Evolutionary conservation across 2,888 invertebrate species (phyloP), one percentile per base, ranked within the genome.

Genomic region (Drosophila nr. perissopoda): DNA sequence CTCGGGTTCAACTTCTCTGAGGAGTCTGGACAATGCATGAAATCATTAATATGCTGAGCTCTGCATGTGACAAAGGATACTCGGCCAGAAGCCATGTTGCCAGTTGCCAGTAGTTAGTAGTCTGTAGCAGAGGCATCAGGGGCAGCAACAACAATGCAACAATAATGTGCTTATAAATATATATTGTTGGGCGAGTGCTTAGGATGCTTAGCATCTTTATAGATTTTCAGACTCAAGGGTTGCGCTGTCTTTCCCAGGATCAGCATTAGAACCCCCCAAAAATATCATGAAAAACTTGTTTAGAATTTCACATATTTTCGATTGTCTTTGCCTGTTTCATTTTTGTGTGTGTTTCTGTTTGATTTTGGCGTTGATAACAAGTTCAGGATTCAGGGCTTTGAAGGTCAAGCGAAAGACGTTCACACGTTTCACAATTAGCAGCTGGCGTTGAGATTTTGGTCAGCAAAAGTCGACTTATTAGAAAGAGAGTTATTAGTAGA

Each of bases 11-110:
- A 70, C 56, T 70, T 33, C 66, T 49, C 38, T 51, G 53, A 65
- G 77, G 33, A 63, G 70, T 66, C 67, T 68, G 75, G 62, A 65
- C 75, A 70, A 64, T 67, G 61, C 61, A 67, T 16, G 63, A 67
- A 85, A 72, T 88, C 90, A 87, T 87, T 87, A 87, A 87, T 89
- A 88, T 88, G 87, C 90, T 85, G 88, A 89, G 89, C 81, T 85
- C 73, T 85, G 90, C 83, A 83, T 83, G 83, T 87, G 90, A 90
- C 86, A 90, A 87, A 88, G 82, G 80, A 85, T 74, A 76, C 74
- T 77, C 69, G 60, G 66, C 64, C 61, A 75, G 64, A 18, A 53
- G 46, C 40, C 48, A 60, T 33, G 48, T 34, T 38, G 38, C 29
- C 29, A 34, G n/a, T n/a, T n/a, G 25, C 38, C 18, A 11, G 46